Percentiles rank a stretch among this genome's conserved stretches.
Evolutionary conservation across 1,140 invertebrate species (phyloP).

Genomic region (Drosophila teissieri): DNA sequence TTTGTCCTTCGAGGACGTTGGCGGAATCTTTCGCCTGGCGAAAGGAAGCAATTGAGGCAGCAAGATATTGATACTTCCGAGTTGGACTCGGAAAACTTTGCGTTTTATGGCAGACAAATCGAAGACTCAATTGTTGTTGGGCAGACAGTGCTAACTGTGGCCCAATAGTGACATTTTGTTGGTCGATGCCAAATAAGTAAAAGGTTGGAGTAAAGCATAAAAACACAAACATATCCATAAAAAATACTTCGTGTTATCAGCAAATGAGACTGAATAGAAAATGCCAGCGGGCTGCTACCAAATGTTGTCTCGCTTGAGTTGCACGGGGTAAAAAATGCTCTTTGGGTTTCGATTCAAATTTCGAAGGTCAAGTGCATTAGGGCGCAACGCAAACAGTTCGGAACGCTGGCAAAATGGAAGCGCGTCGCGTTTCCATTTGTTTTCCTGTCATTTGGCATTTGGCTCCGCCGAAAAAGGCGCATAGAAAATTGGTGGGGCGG

Average conservation of each 20-base stretch:
- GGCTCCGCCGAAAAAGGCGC: background rate
- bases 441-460: background rate
- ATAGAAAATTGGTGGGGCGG: background rate
- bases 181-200: too few species aligned
- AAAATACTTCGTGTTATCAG: background rate
- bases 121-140: too few species aligned
- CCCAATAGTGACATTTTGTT: too few species aligned
- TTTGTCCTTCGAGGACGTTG: slow-evolving; percentile 36
- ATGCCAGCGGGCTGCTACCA: slow-evolving; percentile 17
- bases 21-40: background rate
- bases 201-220: too few species aligned
- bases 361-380: slow-evolving; percentile 80
- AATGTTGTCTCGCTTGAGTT: slow-evolving; percentile 39
- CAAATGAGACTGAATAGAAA: background rate
- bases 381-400: slow-evolving; percentile 30
- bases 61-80: background rate
- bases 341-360: slow-evolving; percentile 21
- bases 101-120: too few species aligned
- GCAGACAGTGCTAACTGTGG: too few species aligned
- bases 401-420: slow-evolving; percentile 15
- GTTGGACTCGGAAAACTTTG: slow-evolving; percentile 8
- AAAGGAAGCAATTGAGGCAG: background rate
- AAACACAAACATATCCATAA: too few species aligned
- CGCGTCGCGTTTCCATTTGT: slow-evolving; percentile 8
- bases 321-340: background rate